Percentiles rank a stretch among this genome's conserved stretches.
Conservation (phyloP, 2,113 vertebrate species). For the Cephalopholis sonnerati region DNA sequence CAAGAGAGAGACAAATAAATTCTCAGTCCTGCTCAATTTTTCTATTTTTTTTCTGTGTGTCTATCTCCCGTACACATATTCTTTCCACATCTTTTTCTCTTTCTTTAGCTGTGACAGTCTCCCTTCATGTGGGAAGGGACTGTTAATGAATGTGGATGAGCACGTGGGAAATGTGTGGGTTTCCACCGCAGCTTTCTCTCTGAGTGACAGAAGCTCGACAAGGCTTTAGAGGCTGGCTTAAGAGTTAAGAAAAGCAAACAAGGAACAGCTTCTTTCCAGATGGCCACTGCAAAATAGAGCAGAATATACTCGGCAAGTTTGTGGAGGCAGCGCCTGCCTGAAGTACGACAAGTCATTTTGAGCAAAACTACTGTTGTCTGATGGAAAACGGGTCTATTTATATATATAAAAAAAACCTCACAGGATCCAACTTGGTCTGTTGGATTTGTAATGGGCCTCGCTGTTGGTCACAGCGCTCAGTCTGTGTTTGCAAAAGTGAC, state of each 20-base stretch:
- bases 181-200: slow-evolving; percentile 48
- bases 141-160: slow-evolving; percentile 69
- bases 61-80: slow-evolving; percentile 38
- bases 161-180: slow-evolving; percentile 67
- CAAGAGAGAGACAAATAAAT: slow-evolving; percentile 25
- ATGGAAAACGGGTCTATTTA: slow-evolving; percentile 41
- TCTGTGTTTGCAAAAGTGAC: slow-evolving; percentile 64
- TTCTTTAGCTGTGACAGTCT: slow-evolving; percentile 53
- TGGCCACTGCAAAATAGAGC: slow-evolving; percentile 56
- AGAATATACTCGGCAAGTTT: slow-evolving; percentile 48
- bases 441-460: slow-evolving; percentile 56
- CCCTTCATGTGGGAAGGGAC: slow-evolving; percentile 54
- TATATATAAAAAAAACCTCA: slow-evolving; percentile 32
- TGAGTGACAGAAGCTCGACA: slow-evolving; percentile 70
- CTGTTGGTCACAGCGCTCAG: slow-evolving; percentile 49
- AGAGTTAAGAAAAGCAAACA: slow-evolving; percentile 61
- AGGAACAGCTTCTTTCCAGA: slow-evolving; percentile 73
- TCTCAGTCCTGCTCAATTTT: slow-evolving; percentile 24
- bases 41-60: slow-evolving; percentile 5
- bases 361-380: slow-evolving; percentile 53
- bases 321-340: slow-evolving; percentile 29
- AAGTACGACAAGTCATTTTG: slow-evolving; percentile 54
- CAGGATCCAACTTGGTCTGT: slow-evolving; percentile 45
- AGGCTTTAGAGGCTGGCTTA: slow-evolving; percentile 66
- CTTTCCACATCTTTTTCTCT: slow-evolving; percentile 43